Conservation (phyloP, 37 sponge, comb jelly and placozoan genomes). For the Spongilla lacustris region DNA sequence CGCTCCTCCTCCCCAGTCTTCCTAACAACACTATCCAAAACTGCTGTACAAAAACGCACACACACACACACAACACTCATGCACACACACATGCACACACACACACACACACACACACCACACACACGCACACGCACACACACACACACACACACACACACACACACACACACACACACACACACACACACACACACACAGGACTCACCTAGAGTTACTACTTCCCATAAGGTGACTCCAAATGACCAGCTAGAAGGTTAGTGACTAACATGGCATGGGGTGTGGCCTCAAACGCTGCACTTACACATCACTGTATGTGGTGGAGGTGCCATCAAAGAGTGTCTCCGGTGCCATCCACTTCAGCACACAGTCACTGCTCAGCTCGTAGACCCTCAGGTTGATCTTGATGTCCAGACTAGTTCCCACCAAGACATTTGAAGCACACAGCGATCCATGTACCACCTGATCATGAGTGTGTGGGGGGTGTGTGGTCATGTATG, state of each 20-base stretch:
- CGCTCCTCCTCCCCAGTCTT: background rate
- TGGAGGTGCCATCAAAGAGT: constrained; percentile 35
- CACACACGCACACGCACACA: background rate
- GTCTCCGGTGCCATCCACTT: constrained; percentile 79
- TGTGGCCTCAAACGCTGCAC: constrained; percentile 2
- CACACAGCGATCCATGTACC: constrained; percentile 73
- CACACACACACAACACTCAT: background rate
- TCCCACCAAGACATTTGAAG: constrained; percentile 72
- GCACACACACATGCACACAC: background rate
- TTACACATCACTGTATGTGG: constrained; percentile 70
- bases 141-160: background rate
- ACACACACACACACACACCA: background rate
- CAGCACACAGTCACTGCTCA: constrained; percentile 8
- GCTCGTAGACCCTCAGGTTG: constrained; percentile 60
- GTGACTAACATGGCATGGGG: background rate
- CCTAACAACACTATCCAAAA: constrained; percentile 20
- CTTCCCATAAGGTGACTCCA: constrained; percentile 80
- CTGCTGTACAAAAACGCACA: no score
- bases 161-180: background rate
- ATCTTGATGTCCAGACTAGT: constrained; percentile 72
- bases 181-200: background rate
- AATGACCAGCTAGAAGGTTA: constrained; percentile 58
- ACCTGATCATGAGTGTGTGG: constrained; percentile 18
- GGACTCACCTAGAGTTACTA: constrained; percentile 68
- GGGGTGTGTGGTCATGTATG: background rate